Conservation (phyloP, 1,140 invertebrate species). For the Steinernema khuongi region DNA sequence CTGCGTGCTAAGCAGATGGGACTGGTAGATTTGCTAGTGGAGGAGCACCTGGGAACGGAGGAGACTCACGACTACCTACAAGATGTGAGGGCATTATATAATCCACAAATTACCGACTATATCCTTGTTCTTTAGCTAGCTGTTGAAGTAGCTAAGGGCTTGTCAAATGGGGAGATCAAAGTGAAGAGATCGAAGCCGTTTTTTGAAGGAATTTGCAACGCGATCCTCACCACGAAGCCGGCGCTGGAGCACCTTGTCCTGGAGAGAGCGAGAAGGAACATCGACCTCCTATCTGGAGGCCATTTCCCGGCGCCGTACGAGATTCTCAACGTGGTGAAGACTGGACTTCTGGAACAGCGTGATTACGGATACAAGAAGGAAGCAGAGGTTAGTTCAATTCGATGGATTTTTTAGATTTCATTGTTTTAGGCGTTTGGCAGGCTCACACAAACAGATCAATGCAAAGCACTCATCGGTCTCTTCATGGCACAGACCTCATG, state of each 20-base stretch:
- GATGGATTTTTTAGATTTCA: not conserved
- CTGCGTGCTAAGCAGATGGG: conserved; percentile 79
- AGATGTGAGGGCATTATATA: conserved; percentile 32
- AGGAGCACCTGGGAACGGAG: conserved; percentile 66
- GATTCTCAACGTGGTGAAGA: conserved; percentile 75
- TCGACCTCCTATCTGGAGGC: conserved; percentile 85
- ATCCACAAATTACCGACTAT: not conserved
- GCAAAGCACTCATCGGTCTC: conserved; percentile 82
- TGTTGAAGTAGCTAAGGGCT: conserved; percentile 72
- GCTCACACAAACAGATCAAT: conserved; percentile 79
- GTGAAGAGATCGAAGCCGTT: conserved; percentile 70
- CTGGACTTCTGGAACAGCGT: conserved; percentile 78
- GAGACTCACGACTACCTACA: conserved; percentile 82
- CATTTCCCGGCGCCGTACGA: conserved; percentile 89
- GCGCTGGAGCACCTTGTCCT: conserved; percentile 81
- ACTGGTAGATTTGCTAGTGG: conserved; percentile 80
- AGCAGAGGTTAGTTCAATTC: conserved; percentile 64
- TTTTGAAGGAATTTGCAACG: conserved; percentile 63
- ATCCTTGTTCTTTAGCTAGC: conserved; percentile 68
- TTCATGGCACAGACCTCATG: conserved; percentile 94
- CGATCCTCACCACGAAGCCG: conserved; percentile 55
- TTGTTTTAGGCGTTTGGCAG: conserved; percentile 72
- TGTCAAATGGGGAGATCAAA: conserved; percentile 73
- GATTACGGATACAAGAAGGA: conserved; percentile 78
- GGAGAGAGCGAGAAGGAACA: conserved; percentile 77